Evolutionary conservation across 1,140 invertebrate species (phyloP), one percentile per base, ranked within the genome.

Genomic region (Zaprionus vittiger): DNA sequence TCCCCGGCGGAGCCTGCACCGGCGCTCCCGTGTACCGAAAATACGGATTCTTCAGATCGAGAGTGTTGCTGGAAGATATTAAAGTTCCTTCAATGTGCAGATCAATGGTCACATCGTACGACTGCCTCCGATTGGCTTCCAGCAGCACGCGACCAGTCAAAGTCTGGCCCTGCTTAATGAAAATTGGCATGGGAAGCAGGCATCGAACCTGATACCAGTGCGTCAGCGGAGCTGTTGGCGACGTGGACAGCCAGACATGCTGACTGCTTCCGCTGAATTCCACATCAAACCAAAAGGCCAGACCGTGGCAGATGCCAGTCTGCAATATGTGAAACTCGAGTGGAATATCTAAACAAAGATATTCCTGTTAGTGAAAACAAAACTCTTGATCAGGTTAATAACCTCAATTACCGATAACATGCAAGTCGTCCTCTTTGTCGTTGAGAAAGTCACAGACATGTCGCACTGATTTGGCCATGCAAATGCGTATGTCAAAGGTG

Each of bases 241-340:
- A 96, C 22, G 99, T 99, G n/a, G 98, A 99, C 5, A 99, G 93
- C 98, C 99, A 99, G 60, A 99, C 96, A 65, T 97, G 96, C 90
- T 98, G 96, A 72, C 95, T 96, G 64, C 96, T 96, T 28, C 99
- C 99, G 60, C 97, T 95, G 94, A 99, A 99, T 57, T 98, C 97
- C n/a, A 99, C 99, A 94, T 99, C 99, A 94, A 99, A 99, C 99
- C 99, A 99, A 94, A 99, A 99, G 20, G 99, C 99, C 68, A 99
- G 94, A 9, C 99, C 99, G 92, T 99, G 99, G 74, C 99, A 97
- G 69, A 98, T 98, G 55, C 98, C 98, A 22, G 98, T 97, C 93
- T 99, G 97, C 80, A 97, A 94, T 74, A 99, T 95, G 84, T 97
- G 96, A 94, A 99, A 99, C 93, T 98, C 96, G 31, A 99, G 95